phyloP scores from a whole-genome alignment of 1,140 invertebrate genomes.

The Choristoneura fumiferana region DNA sequence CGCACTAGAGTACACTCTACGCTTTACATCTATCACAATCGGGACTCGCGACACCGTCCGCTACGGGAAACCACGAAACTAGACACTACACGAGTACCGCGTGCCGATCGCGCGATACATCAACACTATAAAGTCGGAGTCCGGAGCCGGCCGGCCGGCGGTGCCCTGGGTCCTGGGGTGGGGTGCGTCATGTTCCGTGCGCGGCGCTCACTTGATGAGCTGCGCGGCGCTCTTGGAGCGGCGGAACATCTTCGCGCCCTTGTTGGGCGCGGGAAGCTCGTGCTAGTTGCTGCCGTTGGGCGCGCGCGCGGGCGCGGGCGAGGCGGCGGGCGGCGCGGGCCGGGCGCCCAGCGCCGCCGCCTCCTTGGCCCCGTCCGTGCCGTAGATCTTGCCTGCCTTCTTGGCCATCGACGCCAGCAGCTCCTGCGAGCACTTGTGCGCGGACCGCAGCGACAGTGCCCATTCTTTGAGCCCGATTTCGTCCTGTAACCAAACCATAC shows the following conservation, averaged over 20 bases:
- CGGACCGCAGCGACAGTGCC: constrained; percentile 92
- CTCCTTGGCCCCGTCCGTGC: constrained; percentile 81
- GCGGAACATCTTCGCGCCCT: constrained; percentile 77
- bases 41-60: background rate
- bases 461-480: constrained; percentile 98
- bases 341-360: constrained; percentile 32
- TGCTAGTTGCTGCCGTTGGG: constrained; percentile 77
- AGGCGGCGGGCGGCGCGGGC: constrained; percentile 36
- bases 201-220: constrained; percentile 68
- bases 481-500: constrained; percentile 81
- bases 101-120: too few species aligned
- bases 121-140: too few species aligned
- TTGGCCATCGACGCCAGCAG: constrained; percentile 95
- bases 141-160: too few species aligned
- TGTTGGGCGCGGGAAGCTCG: constrained; percentile 71
- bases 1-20: background rate
- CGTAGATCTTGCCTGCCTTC: constrained; percentile 98
- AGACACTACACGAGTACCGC: background rate
- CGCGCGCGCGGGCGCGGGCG: constrained; percentile 44
- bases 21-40: background rate
- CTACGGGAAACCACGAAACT: background rate
- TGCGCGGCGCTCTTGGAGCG: constrained; percentile 77
- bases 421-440: constrained; percentile 95
- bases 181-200: background rate
- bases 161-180: too few species aligned